phyloP scores from a whole-genome alignment of 2,797 vertebrate genomes.

The Hafferia zeledoni region DNA sequence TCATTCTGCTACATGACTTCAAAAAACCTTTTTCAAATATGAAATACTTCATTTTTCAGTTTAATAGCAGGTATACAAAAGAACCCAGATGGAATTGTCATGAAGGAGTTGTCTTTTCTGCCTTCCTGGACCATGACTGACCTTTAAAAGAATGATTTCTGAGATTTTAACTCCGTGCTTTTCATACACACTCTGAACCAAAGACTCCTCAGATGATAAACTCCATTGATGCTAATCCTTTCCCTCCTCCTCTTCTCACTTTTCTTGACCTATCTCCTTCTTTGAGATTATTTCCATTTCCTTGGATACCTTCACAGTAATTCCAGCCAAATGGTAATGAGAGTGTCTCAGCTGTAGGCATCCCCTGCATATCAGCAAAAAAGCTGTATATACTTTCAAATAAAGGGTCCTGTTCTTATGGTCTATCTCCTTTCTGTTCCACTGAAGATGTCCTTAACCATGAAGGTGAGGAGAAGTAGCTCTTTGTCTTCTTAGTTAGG shows the following conservation, averaged over 20 bases:
- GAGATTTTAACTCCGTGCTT: not conserved
- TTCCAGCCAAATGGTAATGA: slow-evolving; percentile 7
- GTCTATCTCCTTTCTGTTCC: not conserved
- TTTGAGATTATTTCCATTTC: slow-evolving; percentile 41
- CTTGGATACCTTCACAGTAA: slow-evolving; percentile 10
- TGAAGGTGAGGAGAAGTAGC: not conserved
- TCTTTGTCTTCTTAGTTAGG: not conserved
- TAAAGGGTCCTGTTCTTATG: not conserved
- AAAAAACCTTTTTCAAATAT: not conserved
- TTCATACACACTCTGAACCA: not conserved
- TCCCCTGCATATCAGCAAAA: not conserved
- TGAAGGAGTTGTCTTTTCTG: not conserved
- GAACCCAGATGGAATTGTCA: not conserved
- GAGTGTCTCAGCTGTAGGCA: not conserved
- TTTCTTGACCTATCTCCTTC: not conserved
- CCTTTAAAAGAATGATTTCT: not conserved
- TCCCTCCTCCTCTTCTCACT: not conserved
- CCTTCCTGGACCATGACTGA: not conserved
- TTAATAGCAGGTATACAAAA: not conserved
- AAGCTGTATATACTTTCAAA: not conserved
- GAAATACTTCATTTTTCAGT: not conserved
- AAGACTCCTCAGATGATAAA: slow-evolving; percentile 10
- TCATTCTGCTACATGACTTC: not conserved
- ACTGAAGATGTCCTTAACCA: not conserved
- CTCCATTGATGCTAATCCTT: not conserved